These are phyloP conservation scores for Philopotamus ludificatus DNA, from an alignment of 1,140 invertebrate genomes.

Conservation along the genomic window DNA sequence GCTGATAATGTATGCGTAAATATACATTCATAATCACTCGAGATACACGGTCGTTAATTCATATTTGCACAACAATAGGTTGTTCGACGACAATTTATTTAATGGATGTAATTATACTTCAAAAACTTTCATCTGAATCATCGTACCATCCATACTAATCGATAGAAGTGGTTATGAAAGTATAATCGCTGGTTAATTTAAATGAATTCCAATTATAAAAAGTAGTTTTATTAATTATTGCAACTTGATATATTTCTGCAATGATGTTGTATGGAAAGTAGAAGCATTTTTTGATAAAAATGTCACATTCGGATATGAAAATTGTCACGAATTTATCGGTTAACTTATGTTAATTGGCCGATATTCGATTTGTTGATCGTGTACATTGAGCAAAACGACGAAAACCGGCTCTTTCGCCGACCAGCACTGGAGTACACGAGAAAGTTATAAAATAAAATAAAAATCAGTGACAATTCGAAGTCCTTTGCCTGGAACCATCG, in stretches of 20 bases:
- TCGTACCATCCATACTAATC: background rate
- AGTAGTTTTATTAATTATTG: too few relatives aligned
- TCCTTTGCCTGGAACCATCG: background rate
- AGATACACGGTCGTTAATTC: too few relatives aligned
- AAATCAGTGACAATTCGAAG: background rate
- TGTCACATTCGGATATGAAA: too few relatives aligned
- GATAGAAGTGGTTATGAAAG: background rate
- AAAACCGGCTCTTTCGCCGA: background rate
- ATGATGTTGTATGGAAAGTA: background rate
- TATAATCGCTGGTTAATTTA: too few relatives aligned
- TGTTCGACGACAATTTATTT: background rate
- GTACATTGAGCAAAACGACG: too few relatives aligned
- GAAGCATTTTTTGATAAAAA: background rate
- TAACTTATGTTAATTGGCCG: too few relatives aligned
- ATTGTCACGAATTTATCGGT: too few relatives aligned
- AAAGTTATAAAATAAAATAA: slow-evolving; percentile 12
- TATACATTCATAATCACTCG: too few relatives aligned
- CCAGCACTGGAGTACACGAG: background rate
- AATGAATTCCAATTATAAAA: too few relatives aligned
- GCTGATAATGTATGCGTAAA: too few relatives aligned
- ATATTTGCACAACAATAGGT: background rate
- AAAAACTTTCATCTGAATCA: background rate
- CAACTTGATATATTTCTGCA: background rate
- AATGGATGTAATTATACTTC: background rate
- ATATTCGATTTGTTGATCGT: too few relatives aligned